Evolutionary conservation across 37 sponge, comb jelly and placozoan genomes (phyloP), one percentile per base, ranked within the genome.

Genomic region (Geodia barretti): DNA sequence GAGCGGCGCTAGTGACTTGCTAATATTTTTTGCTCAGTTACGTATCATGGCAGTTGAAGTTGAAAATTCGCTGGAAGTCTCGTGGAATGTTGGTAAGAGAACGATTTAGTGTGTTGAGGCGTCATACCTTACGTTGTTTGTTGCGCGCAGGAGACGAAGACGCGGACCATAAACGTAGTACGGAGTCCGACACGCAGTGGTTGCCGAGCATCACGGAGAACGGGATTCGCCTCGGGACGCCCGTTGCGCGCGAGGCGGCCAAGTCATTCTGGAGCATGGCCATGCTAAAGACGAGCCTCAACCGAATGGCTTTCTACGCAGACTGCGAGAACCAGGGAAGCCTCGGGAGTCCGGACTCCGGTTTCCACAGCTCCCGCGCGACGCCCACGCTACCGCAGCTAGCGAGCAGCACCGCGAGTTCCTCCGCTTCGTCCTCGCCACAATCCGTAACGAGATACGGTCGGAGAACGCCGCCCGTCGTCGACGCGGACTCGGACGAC

Each of bases 181-280:
- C 9, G 33, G 70, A 9, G 3, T 7, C 39, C 4, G 9, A 21
- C 36, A 9, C 70, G 21, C 40, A 8, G 40, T 75, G 60, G 1
- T 60, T 54, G 1, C 19, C 28, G 24, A 29, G 28, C 60, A 32
- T 26, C 21, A 31, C 38, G 40, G 1, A 19, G 14, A 32, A 60
- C 47, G 79, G 68, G 4, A 65, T 79, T n/a, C 79, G 1, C 11
- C 66, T 82, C 47, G 74, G 83, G 35, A 62, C 83, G 30, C 43
- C 37, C 21, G 54, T 38, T 4, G 72, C 83, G 17, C 43, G 42
- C 29, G 66, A 74, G 31, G 85, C 85, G 14, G 41, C 78, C 35
- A 86, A 86, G 80, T 79, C 79, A 8, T 86, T 86, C 40, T 86
- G 86, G 86, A 79, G 60, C 68, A 78, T 30, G 36, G 80, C 61